Evolutionary conservation across 1,140 invertebrate species (phyloP).

Genomic region (Oreohelix idahoensis): DNA sequence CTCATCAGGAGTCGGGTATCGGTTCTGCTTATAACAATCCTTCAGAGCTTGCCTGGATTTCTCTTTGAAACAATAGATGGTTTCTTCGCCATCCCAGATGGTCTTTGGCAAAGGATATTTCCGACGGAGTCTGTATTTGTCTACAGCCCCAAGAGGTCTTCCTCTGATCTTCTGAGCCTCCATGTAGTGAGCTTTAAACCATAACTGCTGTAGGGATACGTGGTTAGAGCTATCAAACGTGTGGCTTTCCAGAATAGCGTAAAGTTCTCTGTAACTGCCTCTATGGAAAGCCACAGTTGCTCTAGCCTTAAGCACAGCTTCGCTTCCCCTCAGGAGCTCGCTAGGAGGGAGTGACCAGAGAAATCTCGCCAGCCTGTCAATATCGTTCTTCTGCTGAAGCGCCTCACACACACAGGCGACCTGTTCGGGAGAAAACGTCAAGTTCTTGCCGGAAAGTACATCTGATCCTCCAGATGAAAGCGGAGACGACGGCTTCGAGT

Average conservation of each 20-base stretch:
- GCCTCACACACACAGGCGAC: conserved; percentile 99
- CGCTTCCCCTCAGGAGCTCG: conserved; percentile 90
- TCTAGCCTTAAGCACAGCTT: conserved; percentile 98
- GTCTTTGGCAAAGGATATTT: conserved; percentile 96
- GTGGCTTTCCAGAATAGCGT: conserved; percentile 90
- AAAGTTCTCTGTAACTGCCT: conserved; percentile 82
- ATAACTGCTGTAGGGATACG: conserved; percentile 90
- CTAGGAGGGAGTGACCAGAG: conserved; percentile 97
- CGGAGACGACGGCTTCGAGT: conserved; percentile 24
- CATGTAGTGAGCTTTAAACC: conserved; percentile 95
- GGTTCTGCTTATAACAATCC: conserved; percentile 78
- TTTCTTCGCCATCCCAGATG: conserved; percentile 99
- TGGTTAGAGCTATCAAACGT: conserved; percentile 89
- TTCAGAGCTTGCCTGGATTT: conserved; percentile 87
- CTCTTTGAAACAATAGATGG: conserved; percentile 98
- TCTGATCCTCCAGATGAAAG: conserved; percentile 49
- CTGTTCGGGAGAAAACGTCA: conserved; percentile 89
- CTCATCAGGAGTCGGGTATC: conserved; percentile 95
- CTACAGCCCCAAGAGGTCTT: conserved; percentile 88
- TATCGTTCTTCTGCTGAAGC: conserved; percentile 92
- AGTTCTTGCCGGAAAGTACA: conserved; percentile 60
- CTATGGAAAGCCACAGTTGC: conserved; percentile 91
- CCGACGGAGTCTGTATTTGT: conserved; percentile 87
- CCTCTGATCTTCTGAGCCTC: conserved; percentile 93
- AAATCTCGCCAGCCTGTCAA: conserved; percentile 94